phyloP scores from a whole-genome alignment of 2,113 vertebrate species.

The Leucosticte australis region DNA sequence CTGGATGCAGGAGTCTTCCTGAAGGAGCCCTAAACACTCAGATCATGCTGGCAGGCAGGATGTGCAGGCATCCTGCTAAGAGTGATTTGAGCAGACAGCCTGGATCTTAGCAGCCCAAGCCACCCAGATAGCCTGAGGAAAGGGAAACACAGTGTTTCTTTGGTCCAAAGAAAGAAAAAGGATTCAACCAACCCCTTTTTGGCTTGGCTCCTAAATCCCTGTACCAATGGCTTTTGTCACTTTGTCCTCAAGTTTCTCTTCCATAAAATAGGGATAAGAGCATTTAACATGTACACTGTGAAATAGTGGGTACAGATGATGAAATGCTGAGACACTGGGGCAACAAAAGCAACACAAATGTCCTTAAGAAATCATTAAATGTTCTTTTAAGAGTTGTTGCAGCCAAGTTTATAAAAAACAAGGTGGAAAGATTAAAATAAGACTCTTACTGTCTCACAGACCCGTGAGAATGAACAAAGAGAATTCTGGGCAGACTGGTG shows the following conservation, averaged over 20 bases:
- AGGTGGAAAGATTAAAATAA: neutral
- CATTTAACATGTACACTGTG: neutral
- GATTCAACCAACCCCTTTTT: neutral
- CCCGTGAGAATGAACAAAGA: neutral
- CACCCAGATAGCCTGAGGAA: neutral
- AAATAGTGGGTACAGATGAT: neutral
- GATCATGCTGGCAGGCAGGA: neutral
- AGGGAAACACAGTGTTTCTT: neutral
- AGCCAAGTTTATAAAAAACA: neutral
- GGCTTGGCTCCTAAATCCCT: neutral
- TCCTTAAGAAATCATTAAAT: neutral
- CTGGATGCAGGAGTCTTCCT: neutral
- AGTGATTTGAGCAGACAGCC: neutral
- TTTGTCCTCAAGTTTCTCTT: neutral
- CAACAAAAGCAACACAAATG: neutral
- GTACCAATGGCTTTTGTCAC: neutral
- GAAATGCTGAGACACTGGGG: neutral
- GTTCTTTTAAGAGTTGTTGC: neutral
- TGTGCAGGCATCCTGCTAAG: neutral
- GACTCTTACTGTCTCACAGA: neutral
- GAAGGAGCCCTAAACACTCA: neutral
- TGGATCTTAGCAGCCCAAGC: neutral
- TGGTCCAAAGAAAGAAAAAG: neutral
- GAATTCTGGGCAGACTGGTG: neutral
- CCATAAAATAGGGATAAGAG: neutral